Base-by-base conservation (phyloP, 2,888 invertebrate genomes). In the Myathropa florea region DNA sequence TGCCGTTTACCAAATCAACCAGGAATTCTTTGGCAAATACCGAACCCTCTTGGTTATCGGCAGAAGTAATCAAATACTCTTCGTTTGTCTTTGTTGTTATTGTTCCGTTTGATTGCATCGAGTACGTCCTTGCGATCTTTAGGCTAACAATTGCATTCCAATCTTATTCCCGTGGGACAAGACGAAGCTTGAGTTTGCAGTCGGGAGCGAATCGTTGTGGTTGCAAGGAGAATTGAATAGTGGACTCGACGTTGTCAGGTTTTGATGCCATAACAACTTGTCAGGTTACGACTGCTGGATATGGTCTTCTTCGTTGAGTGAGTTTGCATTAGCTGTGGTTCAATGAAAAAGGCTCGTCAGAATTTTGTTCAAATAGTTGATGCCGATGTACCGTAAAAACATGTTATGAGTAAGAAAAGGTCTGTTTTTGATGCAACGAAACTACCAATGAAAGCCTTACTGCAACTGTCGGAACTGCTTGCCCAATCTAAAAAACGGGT, bases 121-220 rank as follows among this genome's bases (percentile, higher is more conserved):
- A 18, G 46, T 46, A 18, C 46, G 0, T 3, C 46, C 18, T 46
- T 46, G 46, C 18, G 46, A 46, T 46, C 18, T 46, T 46, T 46
- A 18, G 46, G 2, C 18, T 46, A 18, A 18, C 46, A 46, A 46
- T 46, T 46, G 46, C 18, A 46, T 18, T 18, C 46, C 46, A 18
- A 46, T 46, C 7, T 6, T 4, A 46, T 46, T 46, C 46, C 46
- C 46, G 46, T 2, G 46, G 46, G 46, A 46, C 18, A 18, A 6
- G n/a, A n/a, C 0, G n/a, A 46, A 6, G 46, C 6, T 46, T n/a
- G n/a, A 18, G 46, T 46, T 4, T 39, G 4, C 39, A n/a, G n/a
- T n/a, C n/a, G 10, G 9, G 4, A 76, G 77, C 60, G 77, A 76
- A 60, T 61, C 39, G 60, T 67, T 77, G 82, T 71, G 82, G 77